These are phyloP conservation scores for Vulpes vulpes DNA, from an alignment of 2,113 vertebrate species.

Conservation along the genomic window DNA sequence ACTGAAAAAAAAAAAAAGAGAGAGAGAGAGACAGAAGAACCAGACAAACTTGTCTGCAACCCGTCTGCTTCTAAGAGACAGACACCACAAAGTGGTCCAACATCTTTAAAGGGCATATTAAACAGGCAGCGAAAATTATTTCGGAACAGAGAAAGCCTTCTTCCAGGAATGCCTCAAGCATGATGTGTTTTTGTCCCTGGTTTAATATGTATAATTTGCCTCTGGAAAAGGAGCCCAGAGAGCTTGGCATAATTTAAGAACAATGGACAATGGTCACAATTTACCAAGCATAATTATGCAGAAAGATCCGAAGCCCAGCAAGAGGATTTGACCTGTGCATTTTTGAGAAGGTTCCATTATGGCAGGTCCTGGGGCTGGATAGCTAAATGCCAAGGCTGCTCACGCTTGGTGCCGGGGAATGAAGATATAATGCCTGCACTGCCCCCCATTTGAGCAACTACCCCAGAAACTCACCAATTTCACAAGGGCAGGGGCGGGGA, in stretches of 20 bases:
- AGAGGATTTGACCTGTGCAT: not conserved
- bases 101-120: not conserved
- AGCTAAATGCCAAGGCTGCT: not conserved
- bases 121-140: not conserved
- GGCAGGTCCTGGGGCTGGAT: not conserved
- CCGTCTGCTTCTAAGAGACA: not conserved
- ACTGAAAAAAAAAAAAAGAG: not conserved
- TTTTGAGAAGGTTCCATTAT: not conserved
- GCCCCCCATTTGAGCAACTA: not conserved
- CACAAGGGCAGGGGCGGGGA: not conserved
- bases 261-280: conserved; percentile 36
- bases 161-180: conserved; percentile 39
- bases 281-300: not conserved
- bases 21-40: not conserved
- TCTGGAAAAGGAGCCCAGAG: conserved; percentile 5
- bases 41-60: not conserved
- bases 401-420: not conserved
- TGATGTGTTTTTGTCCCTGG: not conserved
- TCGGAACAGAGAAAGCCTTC: conserved; percentile 50
- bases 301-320: not conserved
- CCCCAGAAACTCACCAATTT: not conserved
- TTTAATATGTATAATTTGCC: conserved; percentile 28
- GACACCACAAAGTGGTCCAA: not conserved
- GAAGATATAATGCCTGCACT: not conserved
- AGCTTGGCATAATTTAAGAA: not conserved